Conservation (phyloP, 2,797 vertebrate species). For the Siniperca undulata region DNA sequence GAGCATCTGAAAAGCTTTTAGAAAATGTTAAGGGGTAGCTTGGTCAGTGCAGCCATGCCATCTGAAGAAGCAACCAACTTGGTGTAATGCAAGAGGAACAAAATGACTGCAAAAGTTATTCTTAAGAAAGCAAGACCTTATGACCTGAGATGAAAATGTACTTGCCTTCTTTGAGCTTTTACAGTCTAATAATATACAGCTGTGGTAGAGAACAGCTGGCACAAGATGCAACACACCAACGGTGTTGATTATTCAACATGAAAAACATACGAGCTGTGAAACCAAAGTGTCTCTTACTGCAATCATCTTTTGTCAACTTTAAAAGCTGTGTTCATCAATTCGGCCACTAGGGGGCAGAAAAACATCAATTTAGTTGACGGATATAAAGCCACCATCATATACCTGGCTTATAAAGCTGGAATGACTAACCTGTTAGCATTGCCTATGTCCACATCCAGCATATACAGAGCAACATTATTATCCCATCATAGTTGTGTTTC, state of each 20-base stretch:
- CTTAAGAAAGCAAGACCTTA: neutral
- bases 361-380: neutral
- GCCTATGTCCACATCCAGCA: neutral
- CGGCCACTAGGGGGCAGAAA: neutral
- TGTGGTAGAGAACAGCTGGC: neutral
- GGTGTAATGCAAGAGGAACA: neutral
- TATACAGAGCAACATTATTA: neutral
- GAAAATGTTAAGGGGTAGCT: neutral
- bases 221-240: neutral
- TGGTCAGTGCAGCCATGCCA: slow-evolving; percentile 25
- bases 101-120: neutral
- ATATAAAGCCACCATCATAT: neutral
- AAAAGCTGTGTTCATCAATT: neutral
- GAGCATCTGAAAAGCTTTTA: slow-evolving; percentile 12
- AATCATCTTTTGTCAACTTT: neutral
- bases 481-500: neutral
- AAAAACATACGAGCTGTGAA: neutral
- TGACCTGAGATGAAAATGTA: neutral
- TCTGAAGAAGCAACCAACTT: neutral
- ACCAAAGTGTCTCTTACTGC: neutral
- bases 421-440: neutral
- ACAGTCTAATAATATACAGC: neutral
- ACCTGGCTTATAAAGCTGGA: too few species aligned
- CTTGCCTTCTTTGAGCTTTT: neutral
- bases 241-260: neutral